Base-by-base conservation (phyloP, 1,140 invertebrate species). In the Bombyx mandarina region DNA sequence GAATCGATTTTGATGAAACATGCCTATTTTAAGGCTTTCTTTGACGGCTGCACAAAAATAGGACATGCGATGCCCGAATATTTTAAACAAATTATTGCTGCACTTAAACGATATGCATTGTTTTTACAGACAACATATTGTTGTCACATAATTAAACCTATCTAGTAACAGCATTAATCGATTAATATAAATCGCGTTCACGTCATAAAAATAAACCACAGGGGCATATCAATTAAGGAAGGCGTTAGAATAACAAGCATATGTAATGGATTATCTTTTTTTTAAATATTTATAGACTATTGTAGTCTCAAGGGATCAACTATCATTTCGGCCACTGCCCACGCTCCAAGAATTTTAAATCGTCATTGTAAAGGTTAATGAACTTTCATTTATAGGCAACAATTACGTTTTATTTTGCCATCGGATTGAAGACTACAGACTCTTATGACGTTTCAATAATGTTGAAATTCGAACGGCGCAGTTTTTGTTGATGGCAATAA, bases 271-370 rank as follows among this genome's bases (percentile, higher is more conserved):
- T 68, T 65, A 68, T 68, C 60, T 65, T 65, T 61, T 68, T 64
- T 65, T 65, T 64, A 53, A 63, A n/a, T 69, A 66, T 69, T 69
- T 69, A 69, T 69, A 63, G 63, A 22, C 67, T 43, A 69, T 69
- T 69, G 67, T 69, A 66, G 67, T 69, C 67, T 65, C 58, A 54
- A 59, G 47, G 49, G 58, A 58, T 58, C 35, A 60, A 47, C 61
- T 66, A 64, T 69, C 62, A 66, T 63, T 65, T 63, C 56, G 63
- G 61, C 46, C 63, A 65, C 58, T 44, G 55, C 58, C 60, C 44
- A 69, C 66, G 63, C 63, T 46, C 12, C 10, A 10, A 49, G 66
- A 63, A 69, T 69, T 57, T 26, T 46, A 53, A 68, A 62, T 55
- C 52, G 43, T 61, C 52, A 55, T 58, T 58, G 45, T 59, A 59